Conservation (phyloP, 2,888 invertebrate species). For the Leucophenga maculata region DNA sequence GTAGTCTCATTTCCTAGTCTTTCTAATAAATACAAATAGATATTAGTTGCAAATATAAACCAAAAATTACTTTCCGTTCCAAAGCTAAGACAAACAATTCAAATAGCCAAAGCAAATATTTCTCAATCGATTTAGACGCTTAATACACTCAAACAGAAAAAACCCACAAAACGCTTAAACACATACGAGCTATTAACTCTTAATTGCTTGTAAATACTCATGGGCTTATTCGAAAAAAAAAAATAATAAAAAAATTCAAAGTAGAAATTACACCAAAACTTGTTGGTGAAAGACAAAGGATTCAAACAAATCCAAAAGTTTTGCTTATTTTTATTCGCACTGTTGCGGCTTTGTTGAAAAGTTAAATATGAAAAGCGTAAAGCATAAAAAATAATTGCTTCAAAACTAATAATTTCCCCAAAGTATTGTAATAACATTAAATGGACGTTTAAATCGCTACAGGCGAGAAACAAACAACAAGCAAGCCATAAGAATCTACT, state of each 20-base stretch:
- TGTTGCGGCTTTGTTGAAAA: neutral
- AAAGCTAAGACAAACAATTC: too few species aligned
- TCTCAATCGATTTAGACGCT: neutral
- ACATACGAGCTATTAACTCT: slow-evolving; percentile 24
- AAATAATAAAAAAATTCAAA: neutral
- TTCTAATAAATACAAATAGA: too few species aligned
- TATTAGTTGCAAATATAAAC: too few species aligned
- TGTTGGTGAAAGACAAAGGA: neutral
- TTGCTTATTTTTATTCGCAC: neutral
- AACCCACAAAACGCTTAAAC: neutral
- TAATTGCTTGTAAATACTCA: slow-evolving; percentile 29
- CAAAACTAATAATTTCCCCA: slow-evolving; percentile 26
- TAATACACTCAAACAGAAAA: neutral
- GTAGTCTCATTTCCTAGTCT: too few species aligned
- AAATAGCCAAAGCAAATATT: neutral
- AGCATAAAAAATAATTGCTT: slow-evolving; percentile 25
- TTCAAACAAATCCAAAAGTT: neutral
- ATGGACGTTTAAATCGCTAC: slow-evolving; percentile 17
- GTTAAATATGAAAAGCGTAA: slow-evolving; percentile 21
- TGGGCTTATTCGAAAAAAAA: neutral
- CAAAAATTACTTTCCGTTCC: neutral
- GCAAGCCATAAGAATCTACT: too few species aligned
- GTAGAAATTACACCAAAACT: neutral
- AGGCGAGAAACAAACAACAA: too few species aligned
- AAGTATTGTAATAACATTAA: slow-evolving; percentile 26